These are phyloP conservation scores for Atherix ibis DNA, from an alignment of 2,888 invertebrate species.

Conservation along the genomic window DNA sequence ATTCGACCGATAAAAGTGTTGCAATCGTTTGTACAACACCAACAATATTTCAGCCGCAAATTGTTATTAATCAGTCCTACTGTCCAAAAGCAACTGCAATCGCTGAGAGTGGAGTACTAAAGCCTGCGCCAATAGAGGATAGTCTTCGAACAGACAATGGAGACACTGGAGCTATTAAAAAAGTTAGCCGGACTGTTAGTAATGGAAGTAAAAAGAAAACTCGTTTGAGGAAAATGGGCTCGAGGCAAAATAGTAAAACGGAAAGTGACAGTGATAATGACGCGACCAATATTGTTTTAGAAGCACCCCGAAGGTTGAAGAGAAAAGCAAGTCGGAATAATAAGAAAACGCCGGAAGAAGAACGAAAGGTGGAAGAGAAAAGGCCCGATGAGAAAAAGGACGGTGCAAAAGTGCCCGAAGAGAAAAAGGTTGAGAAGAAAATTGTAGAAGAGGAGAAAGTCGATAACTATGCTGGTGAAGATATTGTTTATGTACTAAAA, in stretches of 20 bases:
- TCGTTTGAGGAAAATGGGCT: conserved; percentile 29
- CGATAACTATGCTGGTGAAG: conserved; percentile 20
- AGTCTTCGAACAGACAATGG: conserved; percentile 2
- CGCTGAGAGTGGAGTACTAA: neutral
- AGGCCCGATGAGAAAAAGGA: conserved; percentile 17
- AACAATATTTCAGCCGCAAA: conserved; percentile 10
- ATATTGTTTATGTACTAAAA: conserved; percentile 28
- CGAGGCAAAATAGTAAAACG: conserved; percentile 31
- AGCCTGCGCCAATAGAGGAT: neutral
- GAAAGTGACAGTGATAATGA: conserved; percentile 31
- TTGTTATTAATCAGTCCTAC: conserved; percentile 10
- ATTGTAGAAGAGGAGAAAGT: conserved; percentile 19
- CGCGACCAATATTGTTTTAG: conserved; percentile 19
- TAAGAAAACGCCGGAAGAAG: conserved; percentile 13
- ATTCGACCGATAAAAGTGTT: conserved; percentile 14
- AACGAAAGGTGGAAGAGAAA: conserved; percentile 7
- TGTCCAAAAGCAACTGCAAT: conserved; percentile 6
- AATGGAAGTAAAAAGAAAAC: conserved; percentile 21
- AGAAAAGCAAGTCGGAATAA: conserved; percentile 27
- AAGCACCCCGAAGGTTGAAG: conserved; percentile 29
- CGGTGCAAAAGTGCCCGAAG: no score
- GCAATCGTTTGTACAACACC: conserved; percentile 12
- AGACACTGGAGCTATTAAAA: conserved; percentile 8
- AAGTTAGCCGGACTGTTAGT: conserved; percentile 13
- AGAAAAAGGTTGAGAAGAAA: conserved; percentile 23